Evolutionary conservation across 2,888 invertebrate genomes (phyloP), one percentile per base, ranked within the genome.

Genomic region (Perizoma flavofasciatum): DNA sequence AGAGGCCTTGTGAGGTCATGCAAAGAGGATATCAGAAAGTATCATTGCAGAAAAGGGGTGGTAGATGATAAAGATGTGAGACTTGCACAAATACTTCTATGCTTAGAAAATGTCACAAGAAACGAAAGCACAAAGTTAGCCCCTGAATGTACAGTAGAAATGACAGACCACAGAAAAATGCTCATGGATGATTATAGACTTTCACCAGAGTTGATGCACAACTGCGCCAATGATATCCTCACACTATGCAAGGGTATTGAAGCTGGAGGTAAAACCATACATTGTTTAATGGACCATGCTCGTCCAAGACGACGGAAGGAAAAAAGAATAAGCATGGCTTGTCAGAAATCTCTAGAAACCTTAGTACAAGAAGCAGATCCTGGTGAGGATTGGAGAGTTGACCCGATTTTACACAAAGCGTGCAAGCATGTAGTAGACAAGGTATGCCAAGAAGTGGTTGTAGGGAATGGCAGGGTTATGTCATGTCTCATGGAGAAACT

Each of bases 351-450:
- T 53, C 84, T 99, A 62, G 97, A 97, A 85, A 90, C 93, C 41
- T 87, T 99, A 46, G 92, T 99, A 4, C 96, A 96, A 86, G 95
- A 97, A 74, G 95, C 97, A 5, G 98, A 99, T 85, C 96, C 95
- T n/a, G 98, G 97, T 0, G 97, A 97, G 86, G 98, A 99, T 87
- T 98, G 98, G 97, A 94, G 97, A 71, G 97, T 99, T 0, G 99
- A 99, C 89, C 97, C 97, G 0, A 95, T 98, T 44, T 88, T 99
- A 52, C 94, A 96, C 51, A 95, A 96, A 79, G 96, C 97, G 0
- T 99, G 99, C 80, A 95, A 95, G 73, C 94, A 96, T 1, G 97
- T 98, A 6, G 98, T 98, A 0, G 95, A 96, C 78, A 88, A 93
- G 39, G 95, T 95, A 3, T 98, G 98, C 75, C 93, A 93, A 65